Evolutionary conservation across 2,888 invertebrate genomes (phyloP), one percentile per base, ranked within the genome.

Genomic region (Sminthurides aquaticus): DNA sequence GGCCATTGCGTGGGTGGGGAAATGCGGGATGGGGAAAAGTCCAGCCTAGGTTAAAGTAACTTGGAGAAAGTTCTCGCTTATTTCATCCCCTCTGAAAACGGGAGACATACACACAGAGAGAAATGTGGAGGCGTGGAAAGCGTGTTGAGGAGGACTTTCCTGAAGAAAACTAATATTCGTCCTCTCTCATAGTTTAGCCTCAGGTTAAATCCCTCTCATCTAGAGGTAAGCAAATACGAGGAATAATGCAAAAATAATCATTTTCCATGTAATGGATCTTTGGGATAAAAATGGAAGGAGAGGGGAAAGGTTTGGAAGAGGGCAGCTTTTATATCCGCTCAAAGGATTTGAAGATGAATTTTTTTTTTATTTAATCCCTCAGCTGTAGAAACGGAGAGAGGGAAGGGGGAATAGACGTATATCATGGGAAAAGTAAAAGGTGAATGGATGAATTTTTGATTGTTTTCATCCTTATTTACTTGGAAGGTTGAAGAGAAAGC

Each of bases 221-320:
- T 15, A 34, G 8, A 5, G 43, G 43, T 15, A 34, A 34, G 43
- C 15, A 34, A 34, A 34, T 34, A 34, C 8, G 15, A 15, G 15
- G 43, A 15, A 15, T 34, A 34, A 34, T 34, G 43, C 22, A 20
- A 3, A 55, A 55, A 55, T 24, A 55, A 55, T 55, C 55, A 55
- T 55, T 55, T 22, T 55, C 11, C 24, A 20, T 55, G 24, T 11
- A 8, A 11, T 11, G 22, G 24, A 55, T 55, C 20, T 11, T 18
- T 25, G 25, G 15, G 25, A 26, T 18, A 15, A 27, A 57, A 27
- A 5, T 2, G 3, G 43, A 48, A 3, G 26, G 24, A 43, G 22
- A 24, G 58, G 20, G 52, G 27, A 60, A 52, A n/a, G 34, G 8
- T 18, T 24, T 22, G 20, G n/a, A n/a, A 52, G 8, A 52, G 52